Evolutionary conservation across 2,113 vertebrate species (phyloP).

Genomic region (Carollia perspicillata): DNA sequence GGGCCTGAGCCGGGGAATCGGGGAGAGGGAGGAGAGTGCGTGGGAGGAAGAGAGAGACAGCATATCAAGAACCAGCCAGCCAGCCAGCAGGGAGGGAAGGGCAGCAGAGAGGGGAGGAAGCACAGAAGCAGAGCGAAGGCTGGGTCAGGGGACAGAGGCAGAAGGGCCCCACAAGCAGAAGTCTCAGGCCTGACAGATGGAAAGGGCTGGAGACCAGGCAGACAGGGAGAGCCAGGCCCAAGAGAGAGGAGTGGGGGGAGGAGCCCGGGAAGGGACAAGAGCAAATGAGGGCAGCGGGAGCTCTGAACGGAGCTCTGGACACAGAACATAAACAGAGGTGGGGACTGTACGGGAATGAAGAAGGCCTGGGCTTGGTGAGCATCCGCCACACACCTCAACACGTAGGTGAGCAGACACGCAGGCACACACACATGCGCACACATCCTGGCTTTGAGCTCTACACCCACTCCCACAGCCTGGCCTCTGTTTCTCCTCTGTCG

Average conservation of each 20-base stretch:
- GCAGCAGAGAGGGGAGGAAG: background rate
- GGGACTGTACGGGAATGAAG: constrained; percentile 42
- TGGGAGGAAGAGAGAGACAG: constrained; percentile 74
- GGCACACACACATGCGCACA: background rate
- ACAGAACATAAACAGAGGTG: background rate
- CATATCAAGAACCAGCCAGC: constrained; percentile 54
- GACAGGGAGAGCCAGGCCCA: constrained; percentile 66
- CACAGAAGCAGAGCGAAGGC: background rate
- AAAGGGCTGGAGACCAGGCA: constrained; percentile 71
- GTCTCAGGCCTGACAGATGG: constrained; percentile 68
- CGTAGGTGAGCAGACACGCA: background rate
- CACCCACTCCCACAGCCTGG: background rate
- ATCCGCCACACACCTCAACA: background rate
- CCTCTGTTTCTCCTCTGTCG: constrained; percentile 18
- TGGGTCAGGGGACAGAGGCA: background rate
- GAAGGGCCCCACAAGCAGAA: constrained; percentile 52
- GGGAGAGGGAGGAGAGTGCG: constrained; percentile 54
- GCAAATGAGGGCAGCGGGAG: constrained; percentile 54
- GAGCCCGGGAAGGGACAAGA: background rate
- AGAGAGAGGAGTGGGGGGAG: constrained; percentile 31
- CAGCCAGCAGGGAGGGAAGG: constrained; percentile 29
- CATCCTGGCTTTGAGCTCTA: background rate
- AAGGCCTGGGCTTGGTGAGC: background rate
- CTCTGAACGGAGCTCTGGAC: constrained; percentile 39
- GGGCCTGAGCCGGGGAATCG: constrained; percentile 64